A percentile compares a stretch with the other conserved stretches of the same genome.
phyloP scores from a whole-genome alignment of 1,140 invertebrate genomes.

The Cardiocondyla obscurior region DNA sequence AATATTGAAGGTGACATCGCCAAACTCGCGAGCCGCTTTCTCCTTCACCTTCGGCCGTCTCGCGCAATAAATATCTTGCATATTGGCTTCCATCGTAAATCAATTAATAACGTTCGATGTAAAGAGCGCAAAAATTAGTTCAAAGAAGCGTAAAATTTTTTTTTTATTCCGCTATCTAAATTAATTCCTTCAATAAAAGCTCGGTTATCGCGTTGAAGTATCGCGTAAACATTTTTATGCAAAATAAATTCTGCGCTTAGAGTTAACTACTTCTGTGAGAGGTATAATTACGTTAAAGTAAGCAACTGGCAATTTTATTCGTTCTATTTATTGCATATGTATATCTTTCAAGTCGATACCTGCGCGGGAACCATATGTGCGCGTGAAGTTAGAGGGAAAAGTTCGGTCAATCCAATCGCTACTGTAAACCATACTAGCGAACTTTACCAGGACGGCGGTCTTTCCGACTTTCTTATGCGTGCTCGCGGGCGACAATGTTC shows the following conservation, averaged over 20 bases:
- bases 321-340: background rate
- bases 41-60: constrained; percentile 1
- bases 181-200: no score
- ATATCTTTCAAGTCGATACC: background rate
- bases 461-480: constrained; percentile 44
- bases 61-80: constrained; percentile 35
- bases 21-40: constrained; percentile 2
- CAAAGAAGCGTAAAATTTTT: background rate
- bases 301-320: no score
- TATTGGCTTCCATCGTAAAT: background rate
- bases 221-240: no score
- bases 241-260: no score
- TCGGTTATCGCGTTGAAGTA: no score
- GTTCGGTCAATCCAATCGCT: constrained; percentile 39
- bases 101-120: background rate
- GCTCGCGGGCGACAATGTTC: constrained; percentile 44
- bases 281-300: no score
- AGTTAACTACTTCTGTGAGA: no score
- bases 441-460: constrained; percentile 11
- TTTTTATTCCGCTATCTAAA: no score
- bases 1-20: constrained; percentile 64
- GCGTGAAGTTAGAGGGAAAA: constrained; percentile 16
- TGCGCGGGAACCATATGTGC: background rate
- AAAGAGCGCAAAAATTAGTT: background rate
- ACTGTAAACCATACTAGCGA: constrained; percentile 43